Conservation (phyloP, 2,113 vertebrate species). For the Tetrax tetrax region DNA sequence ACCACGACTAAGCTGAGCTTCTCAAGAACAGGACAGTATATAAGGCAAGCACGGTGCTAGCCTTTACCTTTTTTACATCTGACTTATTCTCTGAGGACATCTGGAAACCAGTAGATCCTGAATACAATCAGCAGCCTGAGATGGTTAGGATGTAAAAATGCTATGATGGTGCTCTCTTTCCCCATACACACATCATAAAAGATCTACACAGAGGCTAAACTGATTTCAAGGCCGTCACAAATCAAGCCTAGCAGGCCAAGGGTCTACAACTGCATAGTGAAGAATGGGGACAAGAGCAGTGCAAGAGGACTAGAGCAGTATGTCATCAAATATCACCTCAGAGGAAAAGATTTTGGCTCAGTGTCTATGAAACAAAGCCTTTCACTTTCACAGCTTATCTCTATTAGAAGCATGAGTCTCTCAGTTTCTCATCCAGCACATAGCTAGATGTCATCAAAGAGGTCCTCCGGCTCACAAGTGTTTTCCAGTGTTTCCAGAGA, state of each 20-base stretch:
- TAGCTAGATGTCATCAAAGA: constrained; percentile 84
- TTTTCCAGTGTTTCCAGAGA: constrained; percentile 73
- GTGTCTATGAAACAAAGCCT: not conserved
- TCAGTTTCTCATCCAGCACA: not conserved
- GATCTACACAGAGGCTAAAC: not conserved
- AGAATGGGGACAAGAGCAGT: not conserved
- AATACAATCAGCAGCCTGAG: not conserved
- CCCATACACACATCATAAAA: accelerated
- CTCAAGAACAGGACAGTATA: not conserved
- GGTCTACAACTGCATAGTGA: not conserved
- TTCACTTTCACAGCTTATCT: not conserved
- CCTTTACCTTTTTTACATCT: not conserved
- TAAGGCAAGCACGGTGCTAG: not conserved
- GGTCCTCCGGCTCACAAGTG: constrained; percentile 78
- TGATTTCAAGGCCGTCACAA: not conserved
- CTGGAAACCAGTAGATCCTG: not conserved
- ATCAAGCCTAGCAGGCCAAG: not conserved
- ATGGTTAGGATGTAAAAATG: not conserved
- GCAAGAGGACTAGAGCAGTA: not conserved
- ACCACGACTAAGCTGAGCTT: not conserved
- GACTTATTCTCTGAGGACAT: not conserved
- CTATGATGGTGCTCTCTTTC: not conserved
- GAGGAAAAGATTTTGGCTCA: not conserved
- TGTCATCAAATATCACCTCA: not conserved
- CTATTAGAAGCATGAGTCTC: not conserved